A percentile compares a stretch with the other conserved stretches of the same genome.
These are phyloP conservation scores for Monopis laevigella DNA, from an alignment of 2,888 invertebrate species.

Conservation along the genomic window DNA sequence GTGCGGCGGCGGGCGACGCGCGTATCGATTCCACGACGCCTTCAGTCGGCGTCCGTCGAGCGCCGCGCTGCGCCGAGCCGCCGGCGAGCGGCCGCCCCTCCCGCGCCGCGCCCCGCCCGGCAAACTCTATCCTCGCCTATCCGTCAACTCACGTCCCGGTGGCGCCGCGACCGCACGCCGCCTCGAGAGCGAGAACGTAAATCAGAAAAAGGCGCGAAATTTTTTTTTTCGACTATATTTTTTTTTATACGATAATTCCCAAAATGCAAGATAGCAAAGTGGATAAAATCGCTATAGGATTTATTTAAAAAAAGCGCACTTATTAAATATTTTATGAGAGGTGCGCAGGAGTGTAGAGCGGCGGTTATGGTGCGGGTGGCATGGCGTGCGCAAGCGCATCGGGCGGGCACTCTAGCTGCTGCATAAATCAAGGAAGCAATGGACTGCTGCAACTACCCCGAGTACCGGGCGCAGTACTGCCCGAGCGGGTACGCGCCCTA, in stretches of 20 bases:
- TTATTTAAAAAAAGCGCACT: too few relatives aligned
- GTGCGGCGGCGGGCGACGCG: constrained; percentile 35
- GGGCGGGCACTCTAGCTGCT: constrained; percentile 38
- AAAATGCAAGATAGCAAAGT: neutral
- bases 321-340: too few relatives aligned
- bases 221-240: neutral
- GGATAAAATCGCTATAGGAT: neutral
- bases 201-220: constrained; percentile 13
- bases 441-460: constrained; percentile 65
- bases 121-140: constrained; percentile 58
- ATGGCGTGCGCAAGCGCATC: constrained; percentile 28
- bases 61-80: constrained; percentile 64
- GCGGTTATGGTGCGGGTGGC: constrained; percentile 23
- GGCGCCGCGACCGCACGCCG: constrained; percentile 40
- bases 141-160: constrained; percentile 45
- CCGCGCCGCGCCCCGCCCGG: constrained; percentile 34
- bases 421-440: constrained; percentile 41
- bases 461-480: constrained; percentile 49
- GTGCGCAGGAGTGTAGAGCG: constrained; percentile 9
- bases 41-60: constrained; percentile 65
- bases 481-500: constrained; percentile 37
- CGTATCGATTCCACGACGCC: constrained; percentile 62
- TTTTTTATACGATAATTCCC: neutral
- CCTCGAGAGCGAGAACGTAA: constrained; percentile 46
- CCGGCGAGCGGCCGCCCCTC: constrained; percentile 43